Conservation (phyloP, 2,797 vertebrate species). For the Clarias platycephalus region DNA sequence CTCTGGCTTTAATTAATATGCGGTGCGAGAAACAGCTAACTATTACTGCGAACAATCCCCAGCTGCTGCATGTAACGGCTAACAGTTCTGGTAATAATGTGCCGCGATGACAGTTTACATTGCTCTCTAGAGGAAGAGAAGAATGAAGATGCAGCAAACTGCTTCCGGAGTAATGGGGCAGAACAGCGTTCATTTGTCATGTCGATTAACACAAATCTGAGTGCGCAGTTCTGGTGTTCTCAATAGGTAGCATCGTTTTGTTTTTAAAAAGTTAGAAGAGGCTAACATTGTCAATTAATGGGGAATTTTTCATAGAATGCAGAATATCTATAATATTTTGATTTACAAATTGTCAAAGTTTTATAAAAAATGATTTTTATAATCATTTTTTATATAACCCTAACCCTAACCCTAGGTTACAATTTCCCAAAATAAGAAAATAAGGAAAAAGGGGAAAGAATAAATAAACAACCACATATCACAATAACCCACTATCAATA, state of each 20-base stretch:
- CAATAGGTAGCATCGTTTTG: background rate
- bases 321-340: background rate
- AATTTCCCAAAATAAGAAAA: background rate
- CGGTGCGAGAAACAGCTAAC: background rate
- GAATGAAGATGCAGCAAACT: constrained; percentile 35
- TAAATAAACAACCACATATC: background rate
- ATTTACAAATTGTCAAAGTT: background rate
- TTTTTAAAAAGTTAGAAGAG: background rate
- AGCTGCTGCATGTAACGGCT: constrained; percentile 22
- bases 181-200: constrained; percentile 43
- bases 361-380: no score
- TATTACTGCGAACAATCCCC: constrained; percentile 12
- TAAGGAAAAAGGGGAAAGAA: background rate
- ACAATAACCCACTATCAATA: no score
- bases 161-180: constrained; percentile 6
- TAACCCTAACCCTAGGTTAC: no score
- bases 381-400: no score
- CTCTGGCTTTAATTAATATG: constrained; percentile 14
- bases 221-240: background rate
- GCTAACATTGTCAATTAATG: background rate
- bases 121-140: constrained; percentile 28
- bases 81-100: constrained; percentile 20
- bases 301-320: background rate
- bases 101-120: constrained; percentile 20
- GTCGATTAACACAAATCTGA: constrained; percentile 46